Percentiles rank a stretch among this genome's conserved stretches.
Conservation (phyloP, 1,140 invertebrate genomes). For the Psilanteris sp. region DNA sequence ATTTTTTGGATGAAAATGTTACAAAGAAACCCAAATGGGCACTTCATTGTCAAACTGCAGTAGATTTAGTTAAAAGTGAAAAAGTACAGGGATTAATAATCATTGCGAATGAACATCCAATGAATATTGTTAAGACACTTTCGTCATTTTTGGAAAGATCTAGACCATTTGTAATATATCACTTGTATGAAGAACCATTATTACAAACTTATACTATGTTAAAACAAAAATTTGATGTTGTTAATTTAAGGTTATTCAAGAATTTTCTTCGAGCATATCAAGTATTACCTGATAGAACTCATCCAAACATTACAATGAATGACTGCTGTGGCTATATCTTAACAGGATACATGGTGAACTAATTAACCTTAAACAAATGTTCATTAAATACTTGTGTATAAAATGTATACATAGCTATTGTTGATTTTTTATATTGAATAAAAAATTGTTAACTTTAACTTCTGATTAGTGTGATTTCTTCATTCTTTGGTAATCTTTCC, state of each 20-base stretch:
- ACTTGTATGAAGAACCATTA: conserved; percentile 88
- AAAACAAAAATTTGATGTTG: conserved; percentile 84
- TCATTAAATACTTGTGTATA: too few species aligned
- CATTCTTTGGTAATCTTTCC: conserved; percentile 42
- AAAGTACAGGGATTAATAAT: conserved; percentile 90
- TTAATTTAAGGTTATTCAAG: conserved; percentile 88
- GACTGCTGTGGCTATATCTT: conserved; percentile 88
- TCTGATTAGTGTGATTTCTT: conserved; percentile 52
- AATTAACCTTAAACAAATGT: too few species aligned
- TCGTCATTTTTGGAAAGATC: conserved; percentile 87
- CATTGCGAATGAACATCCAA: conserved; percentile 90
- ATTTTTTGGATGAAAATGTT: neutral
- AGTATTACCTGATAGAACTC: conserved; percentile 90
- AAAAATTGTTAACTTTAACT: conserved; percentile 10
- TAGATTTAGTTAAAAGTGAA: conserved; percentile 78
- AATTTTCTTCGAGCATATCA: conserved; percentile 95
- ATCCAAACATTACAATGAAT: conserved; percentile 90
- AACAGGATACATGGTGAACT: conserved; percentile 82
- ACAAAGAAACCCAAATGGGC: conserved; percentile 84
- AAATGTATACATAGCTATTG: conserved; percentile 19
- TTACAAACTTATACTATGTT: conserved; percentile 89
- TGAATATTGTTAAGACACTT: conserved; percentile 87
- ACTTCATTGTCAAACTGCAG: conserved; percentile 82
- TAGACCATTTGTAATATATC: conserved; percentile 91
- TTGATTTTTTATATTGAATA: conserved; percentile 28